Evolutionary conservation across 2,888 invertebrate genomes (phyloP), one percentile per base, ranked within the genome.

Genomic region (Drosophila pseudotakahashii): DNA sequence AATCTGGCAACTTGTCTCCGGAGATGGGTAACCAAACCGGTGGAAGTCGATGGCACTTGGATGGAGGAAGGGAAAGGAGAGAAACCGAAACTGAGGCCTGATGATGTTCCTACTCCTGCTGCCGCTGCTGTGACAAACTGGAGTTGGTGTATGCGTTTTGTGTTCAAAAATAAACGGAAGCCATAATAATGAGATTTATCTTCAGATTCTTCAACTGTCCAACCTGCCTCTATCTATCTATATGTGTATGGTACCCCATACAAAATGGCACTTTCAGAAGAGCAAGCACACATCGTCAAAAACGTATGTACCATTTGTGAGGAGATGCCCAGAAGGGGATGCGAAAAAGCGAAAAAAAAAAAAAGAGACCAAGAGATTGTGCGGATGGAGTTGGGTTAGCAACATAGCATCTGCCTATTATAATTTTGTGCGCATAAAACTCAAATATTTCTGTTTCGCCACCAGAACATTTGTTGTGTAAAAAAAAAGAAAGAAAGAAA

Each of bases 151-250:
- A 47, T 32, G 30, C 11, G 47, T 47, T 47, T 47, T 47, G 47
- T 30, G 59, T 39, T 55, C 55, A 78, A 70, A 81, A 82, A 83
- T 81, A 86, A 81, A 86, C 87, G 86, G 86, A 86, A 76, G 81
- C 80, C 81, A 81, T 86, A 81, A 81, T 86, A 81, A 86, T 79
- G 74, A 83, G 86, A 81, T 81, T 86, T 80, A 76, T 83, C 77
- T 77, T 82, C 16, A 11, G 48, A 48, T 48, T 48, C 32, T 16
- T 13, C 32, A 47, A 30, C 30, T 30, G 30, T 16, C 16, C 48
- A 48, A 16, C 45, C 26, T 45, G 45, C n/a, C 9, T 13, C 13
- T 13, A 23, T 13, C 19, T 44, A 19, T 19, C 1, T 19, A 44
- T 44, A 44, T 44, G 13, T n/a, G 6, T n/a, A 10, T 36, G 34